Percentiles rank a stretch among this genome's conserved stretches.
These are phyloP conservation scores for Therioaphis trifolii DNA, from an alignment of 2,888 invertebrate genomes.

Conservation along the genomic window DNA sequence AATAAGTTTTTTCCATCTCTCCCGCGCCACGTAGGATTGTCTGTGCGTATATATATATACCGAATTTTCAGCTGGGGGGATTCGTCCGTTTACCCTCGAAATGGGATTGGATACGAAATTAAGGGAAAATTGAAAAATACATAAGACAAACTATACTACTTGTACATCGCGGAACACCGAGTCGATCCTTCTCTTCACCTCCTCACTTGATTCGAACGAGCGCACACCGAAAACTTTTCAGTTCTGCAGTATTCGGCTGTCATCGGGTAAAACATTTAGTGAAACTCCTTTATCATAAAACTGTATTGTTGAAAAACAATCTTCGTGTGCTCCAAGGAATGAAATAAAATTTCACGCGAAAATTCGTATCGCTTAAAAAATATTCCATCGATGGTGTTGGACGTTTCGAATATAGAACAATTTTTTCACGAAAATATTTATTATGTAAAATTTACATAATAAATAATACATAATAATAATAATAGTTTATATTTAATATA, in stretches of 20 bases:
- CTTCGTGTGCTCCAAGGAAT: not conserved
- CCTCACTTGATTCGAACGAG: not conserved
- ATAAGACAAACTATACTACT: slow-evolving; percentile 49
- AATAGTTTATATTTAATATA: too few relatives aligned
- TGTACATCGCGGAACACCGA: slow-evolving; percentile 10
- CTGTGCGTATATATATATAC: not conserved
- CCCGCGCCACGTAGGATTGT: too few relatives aligned
- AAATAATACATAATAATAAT: too few relatives aligned
- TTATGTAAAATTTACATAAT: too few relatives aligned
- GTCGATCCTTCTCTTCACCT: slow-evolving; percentile 26
- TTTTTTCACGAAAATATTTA: not conserved
- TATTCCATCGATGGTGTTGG: not conserved
- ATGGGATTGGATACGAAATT: slow-evolving; percentile 60
- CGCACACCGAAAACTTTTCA: slow-evolving; percentile 47
- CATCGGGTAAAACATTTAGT: slow-evolving; percentile 47
- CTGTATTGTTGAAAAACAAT: slow-evolving; percentile 37
- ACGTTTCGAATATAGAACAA: not conserved
- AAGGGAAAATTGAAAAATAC: slow-evolving; percentile 61
- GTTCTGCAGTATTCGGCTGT: slow-evolving; percentile 35
- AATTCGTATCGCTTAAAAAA: not conserved
- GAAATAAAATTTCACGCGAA: not conserved
- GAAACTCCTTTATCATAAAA: slow-evolving; percentile 31
- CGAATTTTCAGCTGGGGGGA: slow-evolving; percentile 38
- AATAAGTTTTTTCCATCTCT: slow-evolving; percentile 56
- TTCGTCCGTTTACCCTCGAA: slow-evolving; percentile 42